These are phyloP conservation scores for Epinephelus awoara DNA, from an alignment of 2,797 vertebrate species.

Conservation along the genomic window DNA sequence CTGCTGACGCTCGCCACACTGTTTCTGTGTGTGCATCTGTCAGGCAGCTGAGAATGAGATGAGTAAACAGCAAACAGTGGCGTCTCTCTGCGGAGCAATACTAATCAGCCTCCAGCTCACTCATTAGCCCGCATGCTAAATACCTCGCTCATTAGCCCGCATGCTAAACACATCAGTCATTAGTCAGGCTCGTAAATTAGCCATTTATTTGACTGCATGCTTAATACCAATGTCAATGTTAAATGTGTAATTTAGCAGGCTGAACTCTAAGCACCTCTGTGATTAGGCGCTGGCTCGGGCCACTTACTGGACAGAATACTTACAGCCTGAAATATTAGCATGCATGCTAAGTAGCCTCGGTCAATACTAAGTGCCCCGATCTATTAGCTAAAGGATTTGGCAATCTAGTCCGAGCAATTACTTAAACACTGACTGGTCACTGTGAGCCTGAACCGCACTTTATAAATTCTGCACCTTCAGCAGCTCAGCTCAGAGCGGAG, in stretches of 20 bases:
- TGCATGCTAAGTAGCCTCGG: constrained; percentile 50
- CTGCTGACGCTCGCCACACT: neutral
- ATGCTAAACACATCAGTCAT: constrained; percentile 79
- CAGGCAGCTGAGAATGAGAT: constrained; percentile 71
- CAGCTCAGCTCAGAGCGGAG: too few relatives aligned
- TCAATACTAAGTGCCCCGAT: constrained; percentile 57
- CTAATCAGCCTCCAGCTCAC: constrained; percentile 77
- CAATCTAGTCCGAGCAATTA: constrained; percentile 41
- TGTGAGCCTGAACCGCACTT: constrained; percentile 5
- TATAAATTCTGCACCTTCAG: too few relatives aligned
- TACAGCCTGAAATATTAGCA: constrained; percentile 57
- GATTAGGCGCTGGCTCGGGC: constrained; percentile 47
- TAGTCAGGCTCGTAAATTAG: constrained; percentile 77
- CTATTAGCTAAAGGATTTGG: constrained; percentile 58
- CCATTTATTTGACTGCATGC: constrained; percentile 71
- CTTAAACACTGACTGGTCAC: constrained; percentile 35
- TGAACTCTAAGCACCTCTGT: constrained; percentile 66
- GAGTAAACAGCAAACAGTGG: constrained; percentile 78
- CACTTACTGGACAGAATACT: constrained; percentile 53
- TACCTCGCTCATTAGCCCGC: constrained; percentile 74
- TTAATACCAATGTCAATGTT: constrained; percentile 71
- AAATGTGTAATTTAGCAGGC: constrained; percentile 65
- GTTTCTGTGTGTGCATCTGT: constrained; percentile 20
- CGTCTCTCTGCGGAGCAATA: constrained; percentile 72
- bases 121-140: constrained; percentile 73